Base-by-base conservation (phyloP, 2,888 invertebrate species). In the Carabus problematicus region DNA sequence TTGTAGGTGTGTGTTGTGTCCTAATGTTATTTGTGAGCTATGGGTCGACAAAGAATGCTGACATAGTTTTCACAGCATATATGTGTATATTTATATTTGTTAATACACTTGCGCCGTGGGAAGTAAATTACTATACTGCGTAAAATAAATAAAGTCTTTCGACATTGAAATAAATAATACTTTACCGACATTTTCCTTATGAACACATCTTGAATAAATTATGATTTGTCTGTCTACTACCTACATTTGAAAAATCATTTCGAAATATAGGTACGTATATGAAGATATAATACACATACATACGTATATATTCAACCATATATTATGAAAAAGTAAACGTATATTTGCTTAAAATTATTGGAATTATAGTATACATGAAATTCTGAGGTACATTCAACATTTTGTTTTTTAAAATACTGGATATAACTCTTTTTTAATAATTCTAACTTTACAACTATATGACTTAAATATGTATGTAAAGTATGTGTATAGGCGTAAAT, bases 111-210 rank as follows among this genome's bases (percentile, higher is more conserved):
- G 60, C 67, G 8, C 67, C 43, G 67, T 67, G 60, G 67, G 67
- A 67, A 42, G 67, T 67, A 67, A 67, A 67, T 67, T 67, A 67
- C 67, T 60, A 67, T 54, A 60, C 7, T 52, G 41, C 60, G 60
- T 60, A 67, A 67, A 60, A 67, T 67, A 67, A 60, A 67, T 67
- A 67, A 67, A 67, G 60, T 60, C 67, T 67, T 67, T 67, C 60
- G 60, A 60, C 67, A 67, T 67, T 67, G 67, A 54, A 52, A 67
- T 67, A 67, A 67, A 67, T 67, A 67, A 67, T 52, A 9, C 18
- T 18, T 56, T 43, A 52, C 19, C 60, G 60, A 67, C 60, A 43
- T 49, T 12, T 42, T 18, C 39, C 40, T 52, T 12, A 29, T 18
- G 41, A 42, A 60, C 14, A 55, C 16, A 56, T 56, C 45, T 45